phyloP scores from a whole-genome alignment of 2,888 invertebrate species.

The Trissoscelio sp. region DNA sequence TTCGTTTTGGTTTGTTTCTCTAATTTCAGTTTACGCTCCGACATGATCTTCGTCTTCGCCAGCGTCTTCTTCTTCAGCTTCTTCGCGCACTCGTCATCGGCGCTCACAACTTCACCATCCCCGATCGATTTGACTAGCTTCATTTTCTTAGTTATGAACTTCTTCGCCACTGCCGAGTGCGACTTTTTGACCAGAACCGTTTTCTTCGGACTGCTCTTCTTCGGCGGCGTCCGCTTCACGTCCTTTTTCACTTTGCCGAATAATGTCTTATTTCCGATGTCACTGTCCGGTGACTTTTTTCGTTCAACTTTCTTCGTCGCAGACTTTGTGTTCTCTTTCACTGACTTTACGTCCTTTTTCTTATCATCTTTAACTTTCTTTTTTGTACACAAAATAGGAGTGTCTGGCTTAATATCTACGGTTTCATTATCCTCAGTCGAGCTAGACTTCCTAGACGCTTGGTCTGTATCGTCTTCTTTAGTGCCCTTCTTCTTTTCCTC shows the following conservation, averaged over 20 bases:
- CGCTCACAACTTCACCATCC: slow-evolving; percentile 71
- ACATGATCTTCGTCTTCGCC: slow-evolving; percentile 74
- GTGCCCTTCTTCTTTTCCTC: slow-evolving; percentile 71
- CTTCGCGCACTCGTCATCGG: slow-evolving; percentile 72
- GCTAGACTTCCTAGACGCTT: slow-evolving; percentile 52
- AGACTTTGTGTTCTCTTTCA: slow-evolving; percentile 76
- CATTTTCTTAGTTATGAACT: slow-evolving; percentile 79
- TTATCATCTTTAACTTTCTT: slow-evolving; percentile 78
- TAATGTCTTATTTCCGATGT: slow-evolving; percentile 58
- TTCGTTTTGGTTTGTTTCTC: slow-evolving; percentile 79
- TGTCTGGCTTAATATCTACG: slow-evolving; percentile 66
- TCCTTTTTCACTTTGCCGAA: slow-evolving; percentile 72
- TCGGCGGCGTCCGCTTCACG: slow-evolving; percentile 74
- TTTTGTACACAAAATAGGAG: slow-evolving; percentile 69
- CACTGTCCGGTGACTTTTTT: slow-evolving; percentile 78
- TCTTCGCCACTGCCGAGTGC: slow-evolving; percentile 78
- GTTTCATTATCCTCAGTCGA: slow-evolving; percentile 66
- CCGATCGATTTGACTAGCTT: slow-evolving; percentile 78
- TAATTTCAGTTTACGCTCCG: slow-evolving; percentile 79
- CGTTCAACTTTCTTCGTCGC: slow-evolving; percentile 77
- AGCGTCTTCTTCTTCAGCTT: slow-evolving; percentile 76
- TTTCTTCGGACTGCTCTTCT: slow-evolving; percentile 76
- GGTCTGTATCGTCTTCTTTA: slow-evolving; percentile 60
- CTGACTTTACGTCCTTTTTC: slow-evolving; percentile 77
- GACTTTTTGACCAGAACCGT: slow-evolving; percentile 77